Base-by-base conservation (phyloP, 2,888 invertebrate species). In the Clusia tigrina region DNA sequence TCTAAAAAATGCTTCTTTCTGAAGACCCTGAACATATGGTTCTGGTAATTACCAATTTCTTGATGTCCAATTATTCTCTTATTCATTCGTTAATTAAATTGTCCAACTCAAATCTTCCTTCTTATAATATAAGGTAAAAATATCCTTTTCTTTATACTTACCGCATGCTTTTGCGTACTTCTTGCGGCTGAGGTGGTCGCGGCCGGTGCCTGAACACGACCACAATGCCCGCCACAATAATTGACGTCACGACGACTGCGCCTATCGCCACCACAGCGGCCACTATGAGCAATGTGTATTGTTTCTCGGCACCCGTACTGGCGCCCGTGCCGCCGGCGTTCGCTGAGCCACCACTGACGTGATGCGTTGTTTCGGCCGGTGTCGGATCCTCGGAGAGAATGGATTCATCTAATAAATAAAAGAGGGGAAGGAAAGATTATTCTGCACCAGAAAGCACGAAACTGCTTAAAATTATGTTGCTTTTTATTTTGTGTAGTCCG, bases 361-460 rank as follows among this genome's bases (percentile, higher is more conserved):
- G 84, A 73, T 84, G 84, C 64, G 84, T 83, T 61, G 84, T 84
- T 77, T 84, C 84, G 69, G 84, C 84, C 67, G 84, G 84, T 69
- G 84, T 84, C 55, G 84, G 84, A 78, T 84, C 84, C 76, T 84
- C 84, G 53, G 84, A 83, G 72, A 83, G 77, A 70, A 83, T 83
- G 63, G 84, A 80, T 77, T 84, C 84, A 74, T 84, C 84, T 84
- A 20, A 69, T 3, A 38, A 37, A 17, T 10, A 9, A 54, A 32
- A 6, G n/a, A 42, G n/a, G 62, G 62, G 66, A 60, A 65, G 58
- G 58, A 22, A 51, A 58, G 63, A 59, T 18, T 56, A 54, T 18
- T 12, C 48, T 57, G 52, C 46, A 38, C 2, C 20, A 42, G 24
- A 53, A 60, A 56, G 63, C 20, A 32, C 17, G 46, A 55, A 58